Evolutionary conservation across 1,140 invertebrate species (phyloP).

Genomic region (Pseudachorutes palmiensis): DNA sequence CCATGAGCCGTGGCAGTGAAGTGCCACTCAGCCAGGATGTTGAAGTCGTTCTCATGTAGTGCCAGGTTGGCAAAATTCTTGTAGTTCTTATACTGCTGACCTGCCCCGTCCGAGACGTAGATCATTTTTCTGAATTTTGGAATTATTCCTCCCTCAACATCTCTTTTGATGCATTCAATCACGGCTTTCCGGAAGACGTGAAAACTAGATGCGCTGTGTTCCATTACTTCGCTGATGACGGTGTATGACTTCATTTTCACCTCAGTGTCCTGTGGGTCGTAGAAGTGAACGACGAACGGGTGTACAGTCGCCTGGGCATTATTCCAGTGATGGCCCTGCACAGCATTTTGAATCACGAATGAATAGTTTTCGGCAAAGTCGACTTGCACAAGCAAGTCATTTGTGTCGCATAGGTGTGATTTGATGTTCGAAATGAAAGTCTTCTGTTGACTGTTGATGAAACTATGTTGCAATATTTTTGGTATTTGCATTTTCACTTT

Average conservation of each 20-base stretch:
- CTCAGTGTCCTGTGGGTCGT: neutral
- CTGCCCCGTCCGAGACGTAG: conserved; percentile 10
- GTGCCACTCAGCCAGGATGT: neutral
- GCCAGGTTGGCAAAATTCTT: conserved; percentile 8
- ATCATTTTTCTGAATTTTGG: neutral
- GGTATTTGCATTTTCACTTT: neutral
- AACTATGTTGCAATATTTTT: neutral
- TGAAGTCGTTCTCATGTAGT: neutral
- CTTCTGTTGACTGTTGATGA: conserved; percentile 14
- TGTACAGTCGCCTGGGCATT: neutral
- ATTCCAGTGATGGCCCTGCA: neutral
- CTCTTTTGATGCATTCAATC: neutral
- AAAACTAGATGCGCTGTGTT: neutral
- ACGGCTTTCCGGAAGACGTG: conserved; percentile 3
- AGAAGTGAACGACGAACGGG: neutral
- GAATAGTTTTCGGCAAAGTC: neutral
- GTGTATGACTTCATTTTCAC: neutral
- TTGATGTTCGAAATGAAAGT: conserved; percentile 15
- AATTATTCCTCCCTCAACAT: neutral
- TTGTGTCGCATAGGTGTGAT: conserved; percentile 14
- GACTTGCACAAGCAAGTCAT: conserved; percentile 11
- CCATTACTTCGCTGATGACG: neutral
- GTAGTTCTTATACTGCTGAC: neutral
- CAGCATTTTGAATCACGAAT: neutral
- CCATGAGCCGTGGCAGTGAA: conserved; percentile 12